A percentile compares a stretch with the other conserved stretches of the same genome.
Conservation (phyloP, 2,888 invertebrate genomes). For the Mechanitis mazaeus region DNA sequence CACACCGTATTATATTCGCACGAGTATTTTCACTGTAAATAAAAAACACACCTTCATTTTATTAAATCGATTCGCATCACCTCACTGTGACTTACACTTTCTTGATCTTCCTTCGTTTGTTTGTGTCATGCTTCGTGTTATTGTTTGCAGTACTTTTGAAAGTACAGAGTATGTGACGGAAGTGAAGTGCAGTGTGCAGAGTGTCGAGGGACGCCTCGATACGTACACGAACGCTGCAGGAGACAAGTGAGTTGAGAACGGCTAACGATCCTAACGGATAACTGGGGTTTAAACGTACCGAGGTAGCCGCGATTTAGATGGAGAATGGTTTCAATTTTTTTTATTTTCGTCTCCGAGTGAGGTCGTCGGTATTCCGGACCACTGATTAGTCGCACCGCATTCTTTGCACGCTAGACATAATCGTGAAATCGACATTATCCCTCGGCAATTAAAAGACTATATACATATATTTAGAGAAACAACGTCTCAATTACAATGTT, state of each 20-base stretch:
- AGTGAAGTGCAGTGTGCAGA: constrained; percentile 66
- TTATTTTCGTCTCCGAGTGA: not conserved
- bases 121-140: constrained; percentile 56
- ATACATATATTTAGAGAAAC: too few relatives aligned
- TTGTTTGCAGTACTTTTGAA: constrained; percentile 75
- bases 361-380: too few relatives aligned
- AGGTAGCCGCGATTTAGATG: too few relatives aligned
- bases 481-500: too few relatives aligned
- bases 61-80: not conserved
- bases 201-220: constrained; percentile 73
- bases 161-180: constrained; percentile 73
- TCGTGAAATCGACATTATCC: too few relatives aligned
- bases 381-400: too few relatives aligned
- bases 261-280: too few relatives aligned
- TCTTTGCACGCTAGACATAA: too few relatives aligned
- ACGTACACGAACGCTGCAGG: constrained; percentile 65
- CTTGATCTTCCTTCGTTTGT: constrained; percentile 14
- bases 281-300: too few relatives aligned
- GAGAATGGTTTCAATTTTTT: not conserved
- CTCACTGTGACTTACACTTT: not conserved
- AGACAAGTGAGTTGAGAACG: constrained; percentile 58
- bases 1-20: not conserved
- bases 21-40: not conserved
- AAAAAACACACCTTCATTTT: not conserved
- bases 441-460: too few relatives aligned